phyloP scores from a whole-genome alignment of 2,797 vertebrate genomes.

The Coccyzus lansbergi region DNA sequence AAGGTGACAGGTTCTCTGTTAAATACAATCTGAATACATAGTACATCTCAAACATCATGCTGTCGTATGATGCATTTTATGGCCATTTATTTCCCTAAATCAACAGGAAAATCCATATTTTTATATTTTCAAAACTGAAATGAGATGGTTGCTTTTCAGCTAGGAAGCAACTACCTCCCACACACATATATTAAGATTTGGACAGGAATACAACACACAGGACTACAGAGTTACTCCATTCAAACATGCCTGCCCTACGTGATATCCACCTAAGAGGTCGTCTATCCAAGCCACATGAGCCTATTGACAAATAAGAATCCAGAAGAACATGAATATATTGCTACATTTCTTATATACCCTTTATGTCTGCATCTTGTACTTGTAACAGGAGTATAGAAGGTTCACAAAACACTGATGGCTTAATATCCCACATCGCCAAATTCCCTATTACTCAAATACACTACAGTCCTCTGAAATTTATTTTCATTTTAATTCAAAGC shows the following conservation, averaged over 20 bases:
- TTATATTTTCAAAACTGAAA: not conserved
- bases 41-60: not conserved
- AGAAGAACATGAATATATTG: not conserved
- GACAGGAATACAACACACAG: not conserved
- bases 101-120: not conserved
- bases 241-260: fast-evolving
- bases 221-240: not conserved
- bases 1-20: not conserved
- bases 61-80: fast-evolving
- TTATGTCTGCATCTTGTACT: not conserved
- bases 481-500: not conserved
- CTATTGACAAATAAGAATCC: not conserved
- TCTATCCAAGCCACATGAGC: not conserved
- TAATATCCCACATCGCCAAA: not conserved
- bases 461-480: not conserved
- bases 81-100: not conserved
- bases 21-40: not conserved
- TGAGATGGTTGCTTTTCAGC: not conserved
- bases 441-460: not conserved
- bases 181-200: not conserved
- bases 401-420: not conserved
- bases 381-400: not conserved
- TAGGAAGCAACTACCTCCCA: too few species aligned
- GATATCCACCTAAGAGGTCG: not conserved
- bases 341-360: not conserved